Conservation (phyloP, 1,140 invertebrate genomes). For the Pinna nobilis region DNA sequence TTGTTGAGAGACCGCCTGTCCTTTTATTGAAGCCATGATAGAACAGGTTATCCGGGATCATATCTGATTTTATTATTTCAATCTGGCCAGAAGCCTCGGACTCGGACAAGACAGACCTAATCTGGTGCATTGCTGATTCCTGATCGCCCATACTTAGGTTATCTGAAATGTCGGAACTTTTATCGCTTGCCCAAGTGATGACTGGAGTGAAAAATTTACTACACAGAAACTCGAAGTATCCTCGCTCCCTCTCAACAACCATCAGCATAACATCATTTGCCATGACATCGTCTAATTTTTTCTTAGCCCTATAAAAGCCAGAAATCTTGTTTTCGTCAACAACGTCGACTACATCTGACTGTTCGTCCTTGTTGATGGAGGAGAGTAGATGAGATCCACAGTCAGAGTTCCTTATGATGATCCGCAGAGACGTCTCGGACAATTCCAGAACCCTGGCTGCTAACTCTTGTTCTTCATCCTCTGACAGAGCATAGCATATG, state of each 20-base stretch:
- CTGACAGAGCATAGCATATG: too few species aligned
- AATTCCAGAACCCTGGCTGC: too few species aligned
- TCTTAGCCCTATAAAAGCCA: not conserved
- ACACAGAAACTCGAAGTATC: not conserved
- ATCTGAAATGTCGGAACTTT: not conserved
- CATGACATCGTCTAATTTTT: not conserved
- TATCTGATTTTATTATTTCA: conserved; percentile 29
- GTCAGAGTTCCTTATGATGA: too few species aligned
- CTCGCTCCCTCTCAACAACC: not conserved
- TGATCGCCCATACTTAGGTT: not conserved
- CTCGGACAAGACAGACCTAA: not conserved
- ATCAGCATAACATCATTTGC: not conserved
- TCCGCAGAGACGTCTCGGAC: too few species aligned
- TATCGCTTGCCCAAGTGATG: not conserved
- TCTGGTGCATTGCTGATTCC: not conserved
- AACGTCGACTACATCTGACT: too few species aligned
- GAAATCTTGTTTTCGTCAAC: too few species aligned
- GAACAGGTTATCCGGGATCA: conserved; percentile 46
- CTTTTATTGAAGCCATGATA: conserved; percentile 53
- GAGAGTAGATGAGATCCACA: too few species aligned
- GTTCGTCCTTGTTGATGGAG: too few species aligned
- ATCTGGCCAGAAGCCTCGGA: conserved; percentile 23
- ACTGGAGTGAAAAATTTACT: conserved; percentile 1
- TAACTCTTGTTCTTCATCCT: too few species aligned
- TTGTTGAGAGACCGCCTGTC: conserved; percentile 45